These are phyloP conservation scores for Trachelus iudaicus DNA, from an alignment of 2,888 invertebrate species.

Conservation along the genomic window DNA sequence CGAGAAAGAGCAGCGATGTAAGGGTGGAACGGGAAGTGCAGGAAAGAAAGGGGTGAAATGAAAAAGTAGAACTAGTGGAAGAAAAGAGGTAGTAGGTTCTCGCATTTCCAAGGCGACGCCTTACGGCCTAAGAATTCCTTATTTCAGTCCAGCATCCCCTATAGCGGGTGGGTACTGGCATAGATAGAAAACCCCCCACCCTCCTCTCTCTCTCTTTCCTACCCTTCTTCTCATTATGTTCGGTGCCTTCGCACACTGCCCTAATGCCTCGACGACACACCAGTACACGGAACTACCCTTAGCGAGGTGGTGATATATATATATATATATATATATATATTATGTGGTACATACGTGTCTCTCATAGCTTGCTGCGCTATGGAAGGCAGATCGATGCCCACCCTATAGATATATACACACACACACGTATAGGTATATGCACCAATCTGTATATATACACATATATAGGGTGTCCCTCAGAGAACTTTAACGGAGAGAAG, in stretches of 20 bases:
- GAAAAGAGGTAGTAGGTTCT: slow-evolving; percentile 15
- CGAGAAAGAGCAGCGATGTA: not conserved
- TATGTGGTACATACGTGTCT: slow-evolving; percentile 9
- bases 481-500: slow-evolving; percentile 23
- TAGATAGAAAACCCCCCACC: not conserved
- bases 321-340: not conserved
- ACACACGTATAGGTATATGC: not conserved
- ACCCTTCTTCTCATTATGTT: not conserved
- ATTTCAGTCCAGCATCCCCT: slow-evolving; percentile 23
- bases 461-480: not conserved
- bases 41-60: not conserved
- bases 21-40: not conserved
- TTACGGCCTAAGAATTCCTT: slow-evolving; percentile 29
- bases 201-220: not conserved
- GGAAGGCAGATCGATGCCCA: slow-evolving; percentile 28
- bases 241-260: not conserved
- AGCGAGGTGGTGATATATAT: not conserved
- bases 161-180: slow-evolving; percentile 2
- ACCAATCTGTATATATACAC: not conserved
- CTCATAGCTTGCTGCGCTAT: slow-evolving; percentile 16
- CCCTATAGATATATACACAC: not conserved
- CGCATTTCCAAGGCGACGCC: slow-evolving; percentile 26
- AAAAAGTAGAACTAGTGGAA: slow-evolving; percentile 16
- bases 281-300: not conserved
- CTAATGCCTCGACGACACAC: not conserved